Base-by-base conservation (phyloP, 2,113 vertebrate genomes). In the Phoenicopterus ruber region DNA sequence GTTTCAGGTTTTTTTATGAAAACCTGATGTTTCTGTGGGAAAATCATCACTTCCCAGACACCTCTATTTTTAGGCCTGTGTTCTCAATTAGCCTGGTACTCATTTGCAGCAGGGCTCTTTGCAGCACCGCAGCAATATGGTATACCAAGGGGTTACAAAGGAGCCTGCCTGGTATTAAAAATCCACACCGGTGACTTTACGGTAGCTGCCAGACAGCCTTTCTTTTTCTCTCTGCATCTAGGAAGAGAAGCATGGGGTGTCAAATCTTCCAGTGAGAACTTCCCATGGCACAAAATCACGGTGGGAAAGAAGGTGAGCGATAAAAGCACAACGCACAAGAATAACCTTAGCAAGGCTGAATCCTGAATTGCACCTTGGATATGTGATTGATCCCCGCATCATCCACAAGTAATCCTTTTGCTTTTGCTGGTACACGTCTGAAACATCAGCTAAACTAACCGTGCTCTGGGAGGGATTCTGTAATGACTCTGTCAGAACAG, bases 371-470 rank as follows among this genome's bases (percentile, higher is more conserved):
- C 2, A 3, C 59, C 69, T 82, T 76, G 52, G 69, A 46, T 74
- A 31, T 16, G n/a, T 29, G 61, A 83, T 84, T 86, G 79, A 96
- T 88, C 65, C 29, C 61, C 8, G 4, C 67, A 82, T 57, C 59
- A 92, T 21, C 73, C 22, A 16, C 54, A 34, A 57, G 36, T 91
- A 86, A 95, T 91, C 81, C 88, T 84, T 66, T 57, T 67, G n/a
- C 28, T 87, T 96, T 80, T 95, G 83, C 69, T 82, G 52, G 36
- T 91, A 94, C 88, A 87, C 46, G 77, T 57, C 77, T 96, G 95
- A 85, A 94, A 52, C 52, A 74, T 52, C 49, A 74, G 19, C 57
- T 86, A 44, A 86, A 74, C 59, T 76, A 49, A 22, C 18, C 47
- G 46, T 12, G 3, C 73, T 47, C 76, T 81, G 72, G 44, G 80